phyloP scores from a whole-genome alignment of 1,140 invertebrate genomes.

The Cataglyphis hispanica region DNA sequence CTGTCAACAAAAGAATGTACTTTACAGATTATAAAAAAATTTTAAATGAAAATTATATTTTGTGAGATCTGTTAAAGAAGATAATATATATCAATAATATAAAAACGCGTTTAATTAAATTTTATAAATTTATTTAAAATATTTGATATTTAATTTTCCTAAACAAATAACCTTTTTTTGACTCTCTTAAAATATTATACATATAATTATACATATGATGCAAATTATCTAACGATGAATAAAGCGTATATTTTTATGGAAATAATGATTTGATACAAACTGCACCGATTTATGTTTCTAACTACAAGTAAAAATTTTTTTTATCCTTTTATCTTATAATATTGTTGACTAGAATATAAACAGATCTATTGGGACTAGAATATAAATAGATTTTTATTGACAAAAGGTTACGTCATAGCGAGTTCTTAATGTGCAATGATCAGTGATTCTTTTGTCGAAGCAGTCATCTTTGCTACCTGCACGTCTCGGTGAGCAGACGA shows the following conservation, averaged over 20 bases:
- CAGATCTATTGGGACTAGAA: not conserved
- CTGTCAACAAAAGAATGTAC: too few relatives aligned
- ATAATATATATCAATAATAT: not conserved
- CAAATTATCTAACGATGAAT: not conserved
- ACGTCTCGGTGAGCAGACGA: not conserved
- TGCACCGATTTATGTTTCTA: not conserved
- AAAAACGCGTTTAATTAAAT: not conserved
- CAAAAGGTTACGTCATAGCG: not conserved
- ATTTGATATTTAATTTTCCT: not conserved
- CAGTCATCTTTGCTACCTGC: constrained; percentile 21
- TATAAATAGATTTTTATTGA: not conserved
- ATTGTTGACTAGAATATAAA: not conserved
- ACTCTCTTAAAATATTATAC: not conserved
- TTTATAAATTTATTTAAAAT: not conserved
- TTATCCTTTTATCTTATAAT: not conserved
- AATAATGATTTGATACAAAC: not conserved
- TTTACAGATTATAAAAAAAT: not conserved
- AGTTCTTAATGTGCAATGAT: not conserved
- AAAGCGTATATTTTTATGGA: not conserved
- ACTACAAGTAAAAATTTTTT: not conserved
- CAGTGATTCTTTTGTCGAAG: not conserved
- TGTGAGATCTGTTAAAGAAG: not conserved
- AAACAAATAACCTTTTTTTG: not conserved
- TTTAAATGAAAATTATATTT: not conserved
- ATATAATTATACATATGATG: not conserved